Conservation (phyloP, 2,113 vertebrate species). For the Heteronetta atricapilla region DNA sequence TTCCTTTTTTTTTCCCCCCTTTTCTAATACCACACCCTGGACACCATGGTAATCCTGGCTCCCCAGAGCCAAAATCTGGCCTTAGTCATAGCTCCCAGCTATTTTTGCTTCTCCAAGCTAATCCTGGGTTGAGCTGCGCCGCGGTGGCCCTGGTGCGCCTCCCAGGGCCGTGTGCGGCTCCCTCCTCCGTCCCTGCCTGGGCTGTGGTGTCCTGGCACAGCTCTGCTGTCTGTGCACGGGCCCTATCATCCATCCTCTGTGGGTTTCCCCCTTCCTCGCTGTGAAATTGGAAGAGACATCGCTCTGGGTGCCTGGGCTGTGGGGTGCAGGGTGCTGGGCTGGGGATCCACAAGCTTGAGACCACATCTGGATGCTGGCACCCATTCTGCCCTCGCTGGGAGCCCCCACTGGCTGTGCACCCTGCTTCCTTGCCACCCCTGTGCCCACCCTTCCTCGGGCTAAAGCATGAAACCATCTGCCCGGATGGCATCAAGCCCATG, state of each 20-base stretch:
- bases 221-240: rapidly evolving
- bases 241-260: not conserved
- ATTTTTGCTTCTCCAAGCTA: constrained; percentile 64
- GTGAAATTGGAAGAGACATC: not conserved
- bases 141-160: not conserved
- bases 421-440: not conserved
- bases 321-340: not conserved
- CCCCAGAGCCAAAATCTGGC: constrained; percentile 65
- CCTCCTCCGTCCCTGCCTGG: not conserved
- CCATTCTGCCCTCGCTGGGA: rapidly evolving
- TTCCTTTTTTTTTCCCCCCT: not conserved
- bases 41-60: constrained; percentile 26
- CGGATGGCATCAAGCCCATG: rapidly evolving
- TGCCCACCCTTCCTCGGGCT: not conserved
- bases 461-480: not conserved
- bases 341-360: rapidly evolving
- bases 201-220: not conserved
- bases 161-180: not conserved
- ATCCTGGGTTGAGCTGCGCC: constrained; percentile 50
- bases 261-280: too few species aligned
- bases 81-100: constrained; percentile 62
- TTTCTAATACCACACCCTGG: constrained; percentile 52
- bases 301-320: not conserved
- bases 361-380: not conserved
- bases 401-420: rapidly evolving